phyloP scores from a whole-genome alignment of 2,797 vertebrate species.

The Lagorchestes hirsutus region DNA sequence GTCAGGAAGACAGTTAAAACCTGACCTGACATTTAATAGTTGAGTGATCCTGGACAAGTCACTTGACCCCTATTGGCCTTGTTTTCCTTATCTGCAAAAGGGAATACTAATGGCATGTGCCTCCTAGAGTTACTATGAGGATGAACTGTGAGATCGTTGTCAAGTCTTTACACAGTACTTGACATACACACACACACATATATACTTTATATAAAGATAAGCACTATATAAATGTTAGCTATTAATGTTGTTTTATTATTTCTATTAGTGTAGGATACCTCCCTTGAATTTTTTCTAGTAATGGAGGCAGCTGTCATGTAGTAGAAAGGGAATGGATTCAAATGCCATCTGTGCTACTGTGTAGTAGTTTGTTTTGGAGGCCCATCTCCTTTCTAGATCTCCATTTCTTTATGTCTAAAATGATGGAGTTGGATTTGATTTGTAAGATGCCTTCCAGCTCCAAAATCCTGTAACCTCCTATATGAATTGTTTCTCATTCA shows the following conservation, averaged over 20 bases:
- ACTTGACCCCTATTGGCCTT: neutral
- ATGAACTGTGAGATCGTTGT: neutral
- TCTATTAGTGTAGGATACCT: neutral
- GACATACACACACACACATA: neutral
- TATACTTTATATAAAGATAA: neutral
- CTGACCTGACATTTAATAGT: neutral
- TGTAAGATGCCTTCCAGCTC: neutral
- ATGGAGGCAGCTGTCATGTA: neutral
- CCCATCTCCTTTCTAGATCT: neutral
- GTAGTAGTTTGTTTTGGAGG: neutral
- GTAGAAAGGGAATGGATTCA: neutral
- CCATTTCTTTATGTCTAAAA: neutral
- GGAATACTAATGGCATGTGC: neutral
- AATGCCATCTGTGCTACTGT: neutral
- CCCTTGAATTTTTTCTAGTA: neutral
- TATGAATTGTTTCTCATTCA: neutral
- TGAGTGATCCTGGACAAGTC: neutral
- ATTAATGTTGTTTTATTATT: neutral
- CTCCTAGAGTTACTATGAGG: neutral
- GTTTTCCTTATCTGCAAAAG: neutral
- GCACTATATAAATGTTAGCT: neutral
- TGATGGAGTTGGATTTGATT: neutral
- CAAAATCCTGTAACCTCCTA: neutral
- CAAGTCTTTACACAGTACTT: neutral
- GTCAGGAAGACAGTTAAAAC: neutral